Base-by-base conservation (phyloP, 1,140 invertebrate genomes). In the Aphaenogaster rudis region DNA sequence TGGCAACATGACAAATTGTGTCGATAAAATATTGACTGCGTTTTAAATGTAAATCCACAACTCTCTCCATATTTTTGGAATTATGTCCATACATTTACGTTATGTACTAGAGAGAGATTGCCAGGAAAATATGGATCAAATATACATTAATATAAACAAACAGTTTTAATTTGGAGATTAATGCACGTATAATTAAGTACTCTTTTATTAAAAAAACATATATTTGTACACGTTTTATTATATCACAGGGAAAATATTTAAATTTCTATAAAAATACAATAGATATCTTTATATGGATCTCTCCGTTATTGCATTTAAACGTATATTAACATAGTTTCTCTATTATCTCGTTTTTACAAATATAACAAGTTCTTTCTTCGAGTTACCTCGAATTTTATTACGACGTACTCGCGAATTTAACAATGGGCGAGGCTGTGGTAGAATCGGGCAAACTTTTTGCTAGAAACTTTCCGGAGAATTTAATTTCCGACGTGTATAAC, bases 401-500 rank as follows among this genome's bases (percentile, higher is more conserved):
- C 17, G 7, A 48, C 3, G 9, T 17, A 80, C 21, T 39, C 13
- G 9, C 67, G 80, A 72, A 42, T 82, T 72, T 72, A 69, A 82
- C 9, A 59, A 69, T 57, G 42, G 8, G 15, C 3, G 54, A 61
- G 21, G n/a, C 42, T 42, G n/a, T 13, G n/a, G 2, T 36, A 57
- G 33, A 39, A 13, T 39, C 9, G 45, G 7, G 15, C 3, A 9
- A 72, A 82, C 52, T 59, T 59, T 59, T 74, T 59, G 5, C n/a
- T 11, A 11, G 15, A 45, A 84, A 84, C 54, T 76, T 76, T 50
- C 45, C 36, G 54, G 54, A 36, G 69, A 33, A 81, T 84, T 61
- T 84, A 84, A 84, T 76, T 76, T 84, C 57, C 57, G 80, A 50
- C 54, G 39, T 33, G 48, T 57, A 39, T 69, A 79, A 66, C 61